phyloP scores from a whole-genome alignment of 2,888 invertebrate species.

The Polietes domitor region DNA sequence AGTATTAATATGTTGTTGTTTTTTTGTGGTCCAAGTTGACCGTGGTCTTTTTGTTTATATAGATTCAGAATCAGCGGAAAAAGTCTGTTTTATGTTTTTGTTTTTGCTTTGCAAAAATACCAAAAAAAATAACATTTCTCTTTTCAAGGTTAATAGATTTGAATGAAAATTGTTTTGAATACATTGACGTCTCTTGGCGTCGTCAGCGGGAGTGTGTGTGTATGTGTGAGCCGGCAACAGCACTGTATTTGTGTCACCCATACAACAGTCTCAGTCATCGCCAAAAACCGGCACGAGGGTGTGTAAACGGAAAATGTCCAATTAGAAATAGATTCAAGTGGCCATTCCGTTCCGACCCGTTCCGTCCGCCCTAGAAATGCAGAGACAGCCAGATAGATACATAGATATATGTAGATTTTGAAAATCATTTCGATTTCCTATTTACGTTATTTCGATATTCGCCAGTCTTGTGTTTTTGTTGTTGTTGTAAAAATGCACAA shows the following conservation, averaged over 20 bases:
- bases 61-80: background rate
- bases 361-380: no score
- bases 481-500: background rate
- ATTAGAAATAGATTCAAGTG: background rate
- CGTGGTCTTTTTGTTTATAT: background rate
- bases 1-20: background rate
- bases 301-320: background rate
- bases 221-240: background rate
- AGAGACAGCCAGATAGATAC: no score
- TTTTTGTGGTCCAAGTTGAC: background rate
- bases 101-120: background rate
- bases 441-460: background rate
- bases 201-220: background rate
- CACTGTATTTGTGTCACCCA: background rate
- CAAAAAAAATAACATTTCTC: conserved; percentile 21
- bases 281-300: background rate
- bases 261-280: background rate
- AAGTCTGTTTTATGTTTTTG: background rate
- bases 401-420: background rate
- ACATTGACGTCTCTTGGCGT: conserved; percentile 15
- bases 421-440: background rate
- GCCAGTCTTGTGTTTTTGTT: background rate
- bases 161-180: conserved; percentile 29
- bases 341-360: no score
- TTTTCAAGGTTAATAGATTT: conserved; percentile 47